Evolutionary conservation across 1,140 invertebrate species (phyloP).

Genomic region (Brachionus rotundiformis): DNA sequence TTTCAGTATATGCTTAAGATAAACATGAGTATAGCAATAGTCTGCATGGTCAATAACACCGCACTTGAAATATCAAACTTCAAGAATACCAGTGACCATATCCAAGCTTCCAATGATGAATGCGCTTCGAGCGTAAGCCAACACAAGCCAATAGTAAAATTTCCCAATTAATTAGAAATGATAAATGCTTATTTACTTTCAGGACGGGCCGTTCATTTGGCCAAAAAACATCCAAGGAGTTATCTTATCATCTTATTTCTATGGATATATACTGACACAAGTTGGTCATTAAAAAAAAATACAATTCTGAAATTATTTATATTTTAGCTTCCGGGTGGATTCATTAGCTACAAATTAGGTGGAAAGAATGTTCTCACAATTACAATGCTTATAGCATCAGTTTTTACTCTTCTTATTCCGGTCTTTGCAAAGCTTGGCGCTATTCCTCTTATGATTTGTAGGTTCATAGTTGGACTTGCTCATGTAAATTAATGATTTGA

Average conservation of each 20-base stretch:
- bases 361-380: conserved; percentile 39
- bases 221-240: conserved; percentile 59
- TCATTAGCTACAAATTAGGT: conserved; percentile 20
- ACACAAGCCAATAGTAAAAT: background rate
- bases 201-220: conserved; percentile 63
- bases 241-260: conserved; percentile 63
- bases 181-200: background rate
- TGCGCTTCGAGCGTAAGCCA: background rate
- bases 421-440: background rate
- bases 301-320: background rate
- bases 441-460: conserved; percentile 30
- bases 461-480: conserved; percentile 40
- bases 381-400: conserved; percentile 30
- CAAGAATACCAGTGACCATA: background rate
- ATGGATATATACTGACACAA: conserved; percentile 63
- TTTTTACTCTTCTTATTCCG: conserved; percentile 47
- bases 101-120: background rate
- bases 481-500: conserved; percentile 41
- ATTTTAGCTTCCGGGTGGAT: conserved; percentile 48
- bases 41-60: conserved; percentile 72
- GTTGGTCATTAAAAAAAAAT: conserved; percentile 52
- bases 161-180: background rate
- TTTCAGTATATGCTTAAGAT: conserved; percentile 76
- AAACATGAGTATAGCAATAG: conserved; percentile 83
- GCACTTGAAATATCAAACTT: conserved; percentile 42